Conservation (phyloP, 2,113 vertebrate species). For the Cercocebus atys region DNA sequence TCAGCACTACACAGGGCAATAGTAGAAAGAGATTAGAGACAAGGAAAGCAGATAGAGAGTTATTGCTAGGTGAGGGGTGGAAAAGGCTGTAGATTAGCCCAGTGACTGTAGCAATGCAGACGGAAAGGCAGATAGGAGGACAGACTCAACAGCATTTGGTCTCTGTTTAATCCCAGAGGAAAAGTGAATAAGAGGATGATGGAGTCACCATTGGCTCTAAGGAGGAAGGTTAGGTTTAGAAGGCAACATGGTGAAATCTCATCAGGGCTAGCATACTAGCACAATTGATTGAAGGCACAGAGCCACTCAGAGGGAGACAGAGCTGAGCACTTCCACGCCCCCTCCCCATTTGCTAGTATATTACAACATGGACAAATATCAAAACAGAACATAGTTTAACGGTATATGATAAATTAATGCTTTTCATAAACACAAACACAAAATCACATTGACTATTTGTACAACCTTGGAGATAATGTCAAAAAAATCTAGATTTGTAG, state of each 20-base stretch:
- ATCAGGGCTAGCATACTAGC: rapidly evolving
- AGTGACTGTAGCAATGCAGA: neutral
- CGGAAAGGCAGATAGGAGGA: neutral
- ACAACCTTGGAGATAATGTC: neutral
- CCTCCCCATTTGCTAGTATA: neutral
- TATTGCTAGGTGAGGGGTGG: neutral
- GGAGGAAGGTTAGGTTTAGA: neutral
- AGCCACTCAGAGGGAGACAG: neutral
- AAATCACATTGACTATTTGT: neutral
- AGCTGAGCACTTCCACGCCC: too few relatives aligned
- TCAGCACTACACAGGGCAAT: neutral
- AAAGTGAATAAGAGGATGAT: neutral
- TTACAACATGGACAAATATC: neutral
- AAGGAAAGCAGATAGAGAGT: neutral
- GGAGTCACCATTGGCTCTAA: neutral
- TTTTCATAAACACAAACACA: neutral
- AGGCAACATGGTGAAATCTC: neutral
- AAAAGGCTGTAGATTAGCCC: neutral
- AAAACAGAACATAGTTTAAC: neutral
- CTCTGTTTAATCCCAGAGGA: neutral
- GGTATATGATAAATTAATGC: neutral
- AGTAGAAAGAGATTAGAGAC: neutral
- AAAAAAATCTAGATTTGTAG: neutral
- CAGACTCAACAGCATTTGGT: neutral
- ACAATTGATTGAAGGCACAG: neutral